Base-by-base conservation (phyloP, 2,888 invertebrate genomes). In the Synergus japonicus region DNA sequence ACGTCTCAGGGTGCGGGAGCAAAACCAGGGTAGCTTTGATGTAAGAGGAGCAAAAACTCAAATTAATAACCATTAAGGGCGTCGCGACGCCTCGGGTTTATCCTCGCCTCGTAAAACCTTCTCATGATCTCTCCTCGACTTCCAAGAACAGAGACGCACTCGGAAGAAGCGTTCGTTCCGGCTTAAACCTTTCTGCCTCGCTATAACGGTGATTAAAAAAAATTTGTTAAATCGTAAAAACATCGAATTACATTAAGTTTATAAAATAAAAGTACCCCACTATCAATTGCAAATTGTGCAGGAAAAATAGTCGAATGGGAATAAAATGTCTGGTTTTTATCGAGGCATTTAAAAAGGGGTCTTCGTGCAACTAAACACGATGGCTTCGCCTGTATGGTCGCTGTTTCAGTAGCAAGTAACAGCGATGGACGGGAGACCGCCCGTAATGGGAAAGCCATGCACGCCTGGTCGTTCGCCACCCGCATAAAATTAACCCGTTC, bases 401-500 rank as follows among this genome's bases (percentile, higher is more conserved):
- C 79, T 82, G 81, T 81, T 79, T 76, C 73, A 66, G 76, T 77
- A 78, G 29, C 77, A 78, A 83, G 83, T 67, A 78, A 49, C 69
- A 49, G 49, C 79, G 79, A 77, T 77, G 81, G 85, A 81, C 82
- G 86, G 84, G 81, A 80, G 81, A 82, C 78, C 78, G 76, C 79
- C 88, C 86, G 88, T 91, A 91, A 91, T 91, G 91, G 90, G 90
- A 91, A 91, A 91, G 87, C 89, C 90, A 89, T 91, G 91, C 91
- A 91, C 87, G 87, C 87, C 85, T 85, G 83, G 85, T 83, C 87
- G 87, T 87, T 89, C 86, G 87, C 87, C 89, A 89, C 87, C 88
- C 90, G 91, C 91, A 91, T 91, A 91, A 91, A 91, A 91, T 91
- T 91, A 91, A 91, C 90, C 89, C 88, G 89, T 88, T 87, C 88